Evolutionary conservation across 2,888 invertebrate species (phyloP).

Genomic region (Noctuana brunneofusca): DNA sequence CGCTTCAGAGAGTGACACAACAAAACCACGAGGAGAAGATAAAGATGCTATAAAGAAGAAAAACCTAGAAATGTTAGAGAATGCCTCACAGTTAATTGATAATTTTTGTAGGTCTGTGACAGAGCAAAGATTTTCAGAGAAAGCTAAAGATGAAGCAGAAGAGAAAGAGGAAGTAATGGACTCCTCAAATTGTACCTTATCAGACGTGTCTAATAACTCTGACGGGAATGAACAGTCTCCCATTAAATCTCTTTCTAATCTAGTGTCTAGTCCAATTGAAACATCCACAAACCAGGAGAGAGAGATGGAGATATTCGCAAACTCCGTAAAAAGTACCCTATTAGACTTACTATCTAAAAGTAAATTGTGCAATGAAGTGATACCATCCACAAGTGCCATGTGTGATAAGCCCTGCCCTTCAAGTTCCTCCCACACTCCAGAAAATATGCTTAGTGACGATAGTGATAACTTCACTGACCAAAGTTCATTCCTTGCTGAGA

Average conservation of each 20-base stretch:
- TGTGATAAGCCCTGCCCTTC: conserved; percentile 62
- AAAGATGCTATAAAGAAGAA: conserved; percentile 57
- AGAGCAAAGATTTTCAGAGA: conserved; percentile 64
- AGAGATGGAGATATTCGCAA: conserved; percentile 57
- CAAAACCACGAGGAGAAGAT: conserved; percentile 18
- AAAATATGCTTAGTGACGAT: conserved; percentile 75
- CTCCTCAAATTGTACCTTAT: conserved; percentile 60
- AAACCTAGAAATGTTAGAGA: conserved; percentile 75
- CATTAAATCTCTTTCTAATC: conserved; percentile 85
- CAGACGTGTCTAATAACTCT: conserved; percentile 64
- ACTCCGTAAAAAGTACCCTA: conserved; percentile 72
- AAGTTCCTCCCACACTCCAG: conserved; percentile 63
- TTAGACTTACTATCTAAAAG: conserved; percentile 71
- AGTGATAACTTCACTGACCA: conserved; percentile 76
- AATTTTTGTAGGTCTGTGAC: conserved; percentile 67
- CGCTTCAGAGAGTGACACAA: conserved; percentile 46
- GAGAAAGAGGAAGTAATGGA: conserved; percentile 63
- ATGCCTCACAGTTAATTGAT: conserved; percentile 61
- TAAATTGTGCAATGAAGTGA: conserved; percentile 60
- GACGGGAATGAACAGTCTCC: conserved; percentile 80
- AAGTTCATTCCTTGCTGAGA: conserved; percentile 76
- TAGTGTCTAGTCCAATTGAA: conserved; percentile 83
- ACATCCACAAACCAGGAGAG: conserved; percentile 55
- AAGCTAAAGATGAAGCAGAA: conserved; percentile 44
- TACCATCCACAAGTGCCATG: conserved; percentile 63